These are phyloP conservation scores for Ypsolopha sequella DNA, from an alignment of 2,888 invertebrate species.

Conservation along the genomic window DNA sequence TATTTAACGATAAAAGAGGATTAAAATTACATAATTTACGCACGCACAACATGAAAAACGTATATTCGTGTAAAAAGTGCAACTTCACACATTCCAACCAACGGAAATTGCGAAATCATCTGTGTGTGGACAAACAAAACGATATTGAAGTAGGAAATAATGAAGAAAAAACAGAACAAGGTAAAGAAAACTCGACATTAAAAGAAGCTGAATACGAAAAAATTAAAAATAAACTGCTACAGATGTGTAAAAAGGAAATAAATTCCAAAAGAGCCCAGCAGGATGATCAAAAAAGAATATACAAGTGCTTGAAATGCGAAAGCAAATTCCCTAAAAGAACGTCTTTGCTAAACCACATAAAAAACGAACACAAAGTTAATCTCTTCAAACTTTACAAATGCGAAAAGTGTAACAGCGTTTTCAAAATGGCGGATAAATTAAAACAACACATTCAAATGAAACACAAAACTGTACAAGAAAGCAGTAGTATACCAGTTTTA, in stretches of 20 bases:
- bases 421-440: conserved; percentile 1
- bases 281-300: not conserved
- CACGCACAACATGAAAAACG: not conserved
- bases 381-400: not conserved
- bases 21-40: not conserved
- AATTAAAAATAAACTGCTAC: not conserved
- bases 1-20: not conserved
- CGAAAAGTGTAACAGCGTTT: not conserved
- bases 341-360: not conserved
- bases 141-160: not conserved
- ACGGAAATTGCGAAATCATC: not conserved
- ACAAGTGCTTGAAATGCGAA: conserved; percentile 3
- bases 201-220: not conserved
- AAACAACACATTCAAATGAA: not conserved
- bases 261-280: not conserved
- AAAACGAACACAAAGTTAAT: not conserved
- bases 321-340: not conserved
- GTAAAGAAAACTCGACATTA: not conserved
- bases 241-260: not conserved
- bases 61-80: not conserved
- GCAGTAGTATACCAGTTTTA: not conserved
- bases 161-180: not conserved
- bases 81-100: not conserved
- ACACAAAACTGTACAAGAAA: not conserved
- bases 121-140: not conserved